Base-by-base conservation (phyloP, 1,140 invertebrate species). In the Achroia grisella region DNA sequence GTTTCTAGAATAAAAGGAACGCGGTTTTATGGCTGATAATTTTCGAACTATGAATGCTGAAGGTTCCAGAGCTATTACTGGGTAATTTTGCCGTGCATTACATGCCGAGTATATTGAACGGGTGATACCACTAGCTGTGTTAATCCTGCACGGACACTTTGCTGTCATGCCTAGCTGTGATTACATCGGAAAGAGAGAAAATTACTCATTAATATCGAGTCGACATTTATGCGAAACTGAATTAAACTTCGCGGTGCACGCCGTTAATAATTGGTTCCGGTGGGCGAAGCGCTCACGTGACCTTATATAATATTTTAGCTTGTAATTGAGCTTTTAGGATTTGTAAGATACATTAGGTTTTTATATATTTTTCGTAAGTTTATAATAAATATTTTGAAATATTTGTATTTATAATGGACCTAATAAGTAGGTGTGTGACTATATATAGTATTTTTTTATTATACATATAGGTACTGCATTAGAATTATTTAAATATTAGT, bases 11-110 rank as follows among this genome's bases (percentile, higher is more conserved):
- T 72, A 74, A 73, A 71, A 74, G 59, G 62, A 62, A 60, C 53
- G 47, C 44, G 48, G 57, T 66, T 77, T 81, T 81, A 81, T 81
- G 62, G 67, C 62, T 71, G 72, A 78, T 81, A 78, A 81, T 81
- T 74, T 78, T 57, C 62, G 69, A 72, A 76, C 72, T 75, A 77
- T 65, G 62, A 74, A 73, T 71, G 70, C 56, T 69, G 68, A 72
- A 64, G 60, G 67, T 68, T 69, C 56, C 58, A 63, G 63, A 35
- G 67, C 65, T 72, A 76, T 74, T 80, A 78, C 72, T 62, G 61
- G 64, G 71, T 71, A 80, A 80, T 80, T 74, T 80, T 44, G 63
- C 52, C 48, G 48, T 57, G 61, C 56, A 63, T 67, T 71, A 77
- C 74, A 76, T 62, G 77, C 47, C 41, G 56, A 23, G 58, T 66